phyloP scores from a whole-genome alignment of 2,888 invertebrate genomes.

The Diarsia dahlii region DNA sequence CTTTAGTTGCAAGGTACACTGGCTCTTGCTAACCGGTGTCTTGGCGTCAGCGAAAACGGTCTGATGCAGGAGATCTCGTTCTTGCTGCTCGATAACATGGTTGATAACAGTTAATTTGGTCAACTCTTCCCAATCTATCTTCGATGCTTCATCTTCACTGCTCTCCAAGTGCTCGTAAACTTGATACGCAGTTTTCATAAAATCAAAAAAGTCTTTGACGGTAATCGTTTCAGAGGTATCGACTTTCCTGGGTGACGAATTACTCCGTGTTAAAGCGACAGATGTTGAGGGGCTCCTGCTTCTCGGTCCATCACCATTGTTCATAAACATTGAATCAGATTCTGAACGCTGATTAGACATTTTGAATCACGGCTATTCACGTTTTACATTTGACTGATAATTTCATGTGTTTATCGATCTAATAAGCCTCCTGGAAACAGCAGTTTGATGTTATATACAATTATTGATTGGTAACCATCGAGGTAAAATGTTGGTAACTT shows the following conservation, averaged over 20 bases:
- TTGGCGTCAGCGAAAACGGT: constrained; percentile 79
- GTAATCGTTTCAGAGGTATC: constrained; percentile 91
- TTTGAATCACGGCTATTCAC: constrained; percentile 49
- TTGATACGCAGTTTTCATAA: constrained; percentile 94
- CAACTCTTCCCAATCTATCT: constrained; percentile 89
- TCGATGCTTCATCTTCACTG: constrained; percentile 83
- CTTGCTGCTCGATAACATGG: constrained; percentile 87
- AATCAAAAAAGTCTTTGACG: constrained; percentile 93
- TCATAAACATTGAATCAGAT: constrained; percentile 85
- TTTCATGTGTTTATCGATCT: constrained; percentile 74
- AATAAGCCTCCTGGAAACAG: constrained; percentile 72
- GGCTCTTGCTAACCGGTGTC: constrained; percentile 83
- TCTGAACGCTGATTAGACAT: constrained; percentile 85
- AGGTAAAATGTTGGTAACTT: neutral
- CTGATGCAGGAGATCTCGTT: constrained; percentile 84
- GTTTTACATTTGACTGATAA: constrained; percentile 51
- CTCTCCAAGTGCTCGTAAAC: constrained; percentile 89
- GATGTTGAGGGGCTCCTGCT: constrained; percentile 75
- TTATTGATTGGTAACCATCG: constrained; percentile 27
- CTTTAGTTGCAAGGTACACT: constrained; percentile 79
- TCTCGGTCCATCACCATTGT: constrained; percentile 76
- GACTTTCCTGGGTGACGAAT: constrained; percentile 72
- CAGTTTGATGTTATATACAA: constrained; percentile 11
- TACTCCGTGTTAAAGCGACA: constrained; percentile 74
- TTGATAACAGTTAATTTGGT: constrained; percentile 88